phyloP scores from a whole-genome alignment of 2,113 vertebrate genomes.

The Tragelaphus imberbis region DNA sequence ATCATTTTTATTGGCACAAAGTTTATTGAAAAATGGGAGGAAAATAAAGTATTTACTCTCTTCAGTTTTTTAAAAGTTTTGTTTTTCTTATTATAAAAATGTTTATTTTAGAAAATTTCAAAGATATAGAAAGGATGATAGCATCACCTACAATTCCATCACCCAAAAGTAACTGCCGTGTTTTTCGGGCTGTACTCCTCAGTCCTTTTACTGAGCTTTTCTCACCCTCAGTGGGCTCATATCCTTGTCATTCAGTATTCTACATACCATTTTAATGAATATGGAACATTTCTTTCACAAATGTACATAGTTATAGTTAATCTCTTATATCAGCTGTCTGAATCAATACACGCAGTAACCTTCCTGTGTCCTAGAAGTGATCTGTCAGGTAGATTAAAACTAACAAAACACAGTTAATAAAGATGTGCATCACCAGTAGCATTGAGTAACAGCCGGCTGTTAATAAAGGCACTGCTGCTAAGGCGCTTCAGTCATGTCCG shows the following conservation, averaged over 20 bases:
- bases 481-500: no score
- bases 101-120: constrained; percentile 1
- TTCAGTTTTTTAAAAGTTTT: constrained; percentile 1
- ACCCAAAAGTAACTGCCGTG: neutral
- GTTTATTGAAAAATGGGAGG: neutral
- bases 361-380: neutral
- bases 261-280: neutral
- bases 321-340: neutral
- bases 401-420: neutral
- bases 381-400: neutral
- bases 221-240: neutral
- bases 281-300: neutral
- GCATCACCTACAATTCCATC: neutral
- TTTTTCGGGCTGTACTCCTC: neutral
- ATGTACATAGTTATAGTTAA: neutral
- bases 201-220: neutral
- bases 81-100: neutral
- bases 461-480: no score
- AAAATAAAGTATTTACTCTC: neutral
- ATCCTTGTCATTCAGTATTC: neutral
- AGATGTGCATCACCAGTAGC: neutral
- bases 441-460: neutral
- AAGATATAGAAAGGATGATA: neutral
- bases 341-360: neutral
- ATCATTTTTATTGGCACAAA: neutral